Conservation (phyloP, 2,888 invertebrate genomes). For the Marasmarcha lunaedactyla region DNA sequence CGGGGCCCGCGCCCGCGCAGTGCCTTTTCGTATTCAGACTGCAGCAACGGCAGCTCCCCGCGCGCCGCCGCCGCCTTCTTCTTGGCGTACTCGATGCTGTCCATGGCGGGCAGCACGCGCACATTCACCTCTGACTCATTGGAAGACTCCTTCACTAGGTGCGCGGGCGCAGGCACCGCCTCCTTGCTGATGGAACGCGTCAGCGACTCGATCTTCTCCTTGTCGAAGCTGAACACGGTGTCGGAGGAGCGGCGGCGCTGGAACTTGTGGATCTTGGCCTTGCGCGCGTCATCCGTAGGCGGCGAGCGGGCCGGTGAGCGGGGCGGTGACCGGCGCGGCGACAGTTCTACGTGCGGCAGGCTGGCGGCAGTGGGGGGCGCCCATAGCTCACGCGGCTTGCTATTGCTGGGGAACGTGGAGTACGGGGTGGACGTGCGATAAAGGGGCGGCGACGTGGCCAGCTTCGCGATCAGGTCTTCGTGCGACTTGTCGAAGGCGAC, state of each 20-base stretch:
- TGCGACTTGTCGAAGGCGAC: constrained; percentile 68
- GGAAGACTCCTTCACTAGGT: constrained; percentile 59
- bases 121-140: constrained; percentile 64
- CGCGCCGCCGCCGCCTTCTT: constrained; percentile 58
- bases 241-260: constrained; percentile 78
- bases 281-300: constrained; percentile 56
- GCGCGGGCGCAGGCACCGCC: constrained; percentile 29
- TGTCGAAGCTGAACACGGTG: constrained; percentile 81
- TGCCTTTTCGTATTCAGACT: constrained; percentile 73
- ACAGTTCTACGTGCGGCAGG: constrained; percentile 77
- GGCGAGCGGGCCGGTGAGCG: constrained; percentile 53
- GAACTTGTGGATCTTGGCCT: constrained; percentile 57
- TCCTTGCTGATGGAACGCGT: constrained; percentile 68
- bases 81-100: constrained; percentile 67
- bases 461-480: constrained; percentile 70
- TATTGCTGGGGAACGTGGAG: constrained; percentile 73
- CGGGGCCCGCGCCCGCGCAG: constrained; percentile 50
- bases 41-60: constrained; percentile 67
- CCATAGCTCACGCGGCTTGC: constrained; percentile 58
- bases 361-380: constrained; percentile 77
- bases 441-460: constrained; percentile 49
- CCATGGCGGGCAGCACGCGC: constrained; percentile 62
- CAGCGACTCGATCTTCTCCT: constrained; percentile 79
- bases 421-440: constrained; percentile 73
- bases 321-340: constrained; percentile 62